These are phyloP conservation scores for Polymixis flavicincta DNA, from an alignment of 2,888 invertebrate genomes.

Conservation along the genomic window DNA sequence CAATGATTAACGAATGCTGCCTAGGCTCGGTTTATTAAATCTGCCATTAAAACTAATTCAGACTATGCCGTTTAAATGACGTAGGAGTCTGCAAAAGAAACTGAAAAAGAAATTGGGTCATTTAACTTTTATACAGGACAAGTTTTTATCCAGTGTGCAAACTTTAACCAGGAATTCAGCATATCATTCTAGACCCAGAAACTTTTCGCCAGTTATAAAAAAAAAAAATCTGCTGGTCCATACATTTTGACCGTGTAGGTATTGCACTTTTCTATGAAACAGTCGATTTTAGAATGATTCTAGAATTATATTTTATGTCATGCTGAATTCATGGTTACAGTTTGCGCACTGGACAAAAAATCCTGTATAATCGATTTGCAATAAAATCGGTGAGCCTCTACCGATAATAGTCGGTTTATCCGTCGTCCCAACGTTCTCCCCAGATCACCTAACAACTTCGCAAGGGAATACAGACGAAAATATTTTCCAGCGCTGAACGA, in stretches of 20 bases:
- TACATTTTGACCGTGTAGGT: too few species aligned
- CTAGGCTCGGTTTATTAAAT: background rate
- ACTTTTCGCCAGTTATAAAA: too few species aligned
- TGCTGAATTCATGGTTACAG: too few species aligned
- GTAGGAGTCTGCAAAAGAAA: background rate
- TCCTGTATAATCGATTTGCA: background rate
- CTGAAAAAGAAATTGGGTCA: background rate
- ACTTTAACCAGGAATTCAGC: too few species aligned
- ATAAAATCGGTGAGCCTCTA: background rate
- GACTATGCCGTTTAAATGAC: background rate
- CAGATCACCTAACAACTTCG: background rate
- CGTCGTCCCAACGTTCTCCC: background rate
- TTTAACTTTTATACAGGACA: too few species aligned
- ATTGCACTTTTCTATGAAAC: too few species aligned
- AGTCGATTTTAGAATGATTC: too few species aligned
- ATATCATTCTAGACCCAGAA: too few species aligned
- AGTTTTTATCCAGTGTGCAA: too few species aligned
- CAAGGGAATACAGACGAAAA: constrained; percentile 15
- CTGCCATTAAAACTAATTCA: background rate
- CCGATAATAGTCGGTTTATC: background rate
- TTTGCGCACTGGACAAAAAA: too few species aligned
- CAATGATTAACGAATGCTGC: background rate
- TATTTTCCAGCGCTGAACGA: constrained; percentile 26
- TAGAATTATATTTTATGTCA: too few species aligned
- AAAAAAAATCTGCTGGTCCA: too few species aligned